Evolutionary conservation across 2,113 vertebrate species (phyloP), one percentile per base, ranked within the genome.

Genomic region (Pachycephala philippinensis): DNA sequence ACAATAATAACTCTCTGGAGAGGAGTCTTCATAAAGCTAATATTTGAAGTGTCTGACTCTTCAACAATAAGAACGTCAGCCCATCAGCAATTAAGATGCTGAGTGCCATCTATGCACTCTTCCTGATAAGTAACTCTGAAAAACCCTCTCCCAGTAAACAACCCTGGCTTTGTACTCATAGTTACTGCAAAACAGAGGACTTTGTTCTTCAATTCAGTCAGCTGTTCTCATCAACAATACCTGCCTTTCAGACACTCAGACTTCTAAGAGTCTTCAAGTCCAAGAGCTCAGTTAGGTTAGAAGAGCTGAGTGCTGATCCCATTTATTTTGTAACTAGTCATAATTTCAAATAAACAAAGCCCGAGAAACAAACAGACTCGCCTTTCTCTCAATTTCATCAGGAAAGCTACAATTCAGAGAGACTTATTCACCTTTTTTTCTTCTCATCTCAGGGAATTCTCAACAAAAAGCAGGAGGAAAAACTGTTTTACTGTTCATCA

Each of bases 181-280:
- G 87, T 68, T 77, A 39, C 69, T 35, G 53, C n/a, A 79, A 89
- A 87, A 87, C 0, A 76, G 27, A 78, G 69, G 60, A 83, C 74
- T 89, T 74, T 37, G 63, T 66, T 93, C 79, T 86, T 95, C 94
- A 57, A 6, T 54, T 71, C 66, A 89, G 63, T 72, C 95, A 94
- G 84, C 70, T 96, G 57, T 39, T 91, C 70, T 61, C 86, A 64
- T 44, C 74, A 87, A 82, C 87, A 96, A 96, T 42, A 91, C 65
- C 74, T 87, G 74, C 84, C 79, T 95, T 96, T 94, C 95, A 97
- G 64, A 92, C 54, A 83, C 64, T 63, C 68, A 75, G 44, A 87
- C 49, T 87, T 84, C 40, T 59, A 37, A 92, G 45, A 88, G 10
- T 17, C 77, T 94, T 78, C 39, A 21, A 80, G 18, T 77, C 50